Percentiles rank a stretch among this genome's conserved stretches.
Evolutionary conservation across 2,797 vertebrate genomes (phyloP).

Genomic region (Triplophysa yarkandensis): DNA sequence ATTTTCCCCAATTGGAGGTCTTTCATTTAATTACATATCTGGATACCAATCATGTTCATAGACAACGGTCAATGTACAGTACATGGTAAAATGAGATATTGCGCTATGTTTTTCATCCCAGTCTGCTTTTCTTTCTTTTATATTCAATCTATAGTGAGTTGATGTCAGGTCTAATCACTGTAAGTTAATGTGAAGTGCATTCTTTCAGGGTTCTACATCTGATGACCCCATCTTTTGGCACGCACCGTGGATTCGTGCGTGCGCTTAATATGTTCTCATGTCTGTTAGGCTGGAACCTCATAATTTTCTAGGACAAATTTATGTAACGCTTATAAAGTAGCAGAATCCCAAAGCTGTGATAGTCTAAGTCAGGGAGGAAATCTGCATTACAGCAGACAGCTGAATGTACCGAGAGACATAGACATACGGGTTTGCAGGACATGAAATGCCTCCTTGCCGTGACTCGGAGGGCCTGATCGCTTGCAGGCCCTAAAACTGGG

Average conservation of each 20-base stretch:
- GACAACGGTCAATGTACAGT: no score
- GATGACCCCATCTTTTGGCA: slow-evolving; percentile 31
- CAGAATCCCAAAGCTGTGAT: slow-evolving; percentile 16
- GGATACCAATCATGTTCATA: no score
- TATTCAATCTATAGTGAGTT: neutral
- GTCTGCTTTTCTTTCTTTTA: slow-evolving; percentile 1
- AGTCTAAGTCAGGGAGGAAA: neutral
- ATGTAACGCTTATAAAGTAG: slow-evolving; percentile 22
- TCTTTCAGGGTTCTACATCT: slow-evolving; percentile 43
- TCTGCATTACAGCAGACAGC: neutral
- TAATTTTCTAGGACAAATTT: slow-evolving; percentile 34
- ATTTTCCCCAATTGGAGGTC: no score
- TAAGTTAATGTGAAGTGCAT: slow-evolving; percentile 42
- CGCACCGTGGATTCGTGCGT: neutral
- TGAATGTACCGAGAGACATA: slow-evolving; percentile 26
- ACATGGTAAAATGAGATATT: no score
- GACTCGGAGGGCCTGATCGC: slow-evolving; percentile 4
- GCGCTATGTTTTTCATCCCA: no score
- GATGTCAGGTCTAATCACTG: slow-evolving; percentile 48
- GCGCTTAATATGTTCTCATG: slow-evolving; percentile 36
- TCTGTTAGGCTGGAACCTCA: slow-evolving; percentile 38
- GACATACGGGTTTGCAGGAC: slow-evolving; percentile 5
- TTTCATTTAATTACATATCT: no score
- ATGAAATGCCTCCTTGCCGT: slow-evolving; percentile 6
- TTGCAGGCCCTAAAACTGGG: slow-evolving; percentile 4